Evolutionary conservation across 2,888 invertebrate genomes (phyloP).

Genomic region (Philereme vetulata): DNA sequence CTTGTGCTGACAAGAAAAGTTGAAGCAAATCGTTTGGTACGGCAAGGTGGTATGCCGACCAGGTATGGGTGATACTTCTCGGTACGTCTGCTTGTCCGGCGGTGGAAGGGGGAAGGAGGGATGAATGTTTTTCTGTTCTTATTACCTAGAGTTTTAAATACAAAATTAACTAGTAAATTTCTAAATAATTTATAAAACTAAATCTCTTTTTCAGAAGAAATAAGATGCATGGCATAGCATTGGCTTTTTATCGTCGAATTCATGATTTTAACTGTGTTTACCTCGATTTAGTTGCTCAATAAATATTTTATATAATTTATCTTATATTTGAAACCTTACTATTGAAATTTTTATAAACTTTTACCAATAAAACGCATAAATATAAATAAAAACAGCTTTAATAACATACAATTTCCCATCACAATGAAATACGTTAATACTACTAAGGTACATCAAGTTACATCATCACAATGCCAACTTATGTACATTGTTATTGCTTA

Average conservation of each 20-base stretch:
- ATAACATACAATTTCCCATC: constrained; percentile 74
- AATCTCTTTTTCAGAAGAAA: constrained; percentile 8
- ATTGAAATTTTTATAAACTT: constrained; percentile 13
- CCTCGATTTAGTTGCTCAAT: constrained; percentile 5
- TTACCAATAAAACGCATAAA: constrained; percentile 30
- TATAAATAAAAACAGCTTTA: constrained; percentile 66
- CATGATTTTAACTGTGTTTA: constrained; percentile 4
- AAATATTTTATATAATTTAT: background rate
- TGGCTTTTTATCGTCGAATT: constrained; percentile 1
- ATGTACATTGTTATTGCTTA: constrained; percentile 45
- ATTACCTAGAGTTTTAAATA: no score
- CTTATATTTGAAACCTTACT: background rate
- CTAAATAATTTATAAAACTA: background rate
- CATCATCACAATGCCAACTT: constrained; percentile 59
- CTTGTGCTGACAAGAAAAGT: no score
- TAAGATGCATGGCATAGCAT: constrained; percentile 1
- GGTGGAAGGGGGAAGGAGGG: no score
- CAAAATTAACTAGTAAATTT: no score
- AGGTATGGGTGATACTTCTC: no score
- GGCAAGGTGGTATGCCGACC: no score
- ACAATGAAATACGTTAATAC: constrained; percentile 64
- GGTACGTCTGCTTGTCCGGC: no score
- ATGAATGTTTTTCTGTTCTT: no score
- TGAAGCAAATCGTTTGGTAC: no score
- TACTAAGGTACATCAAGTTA: constrained; percentile 65